These are phyloP conservation scores for Agrochola lota DNA, from an alignment of 2,888 invertebrate genomes.

Conservation along the genomic window DNA sequence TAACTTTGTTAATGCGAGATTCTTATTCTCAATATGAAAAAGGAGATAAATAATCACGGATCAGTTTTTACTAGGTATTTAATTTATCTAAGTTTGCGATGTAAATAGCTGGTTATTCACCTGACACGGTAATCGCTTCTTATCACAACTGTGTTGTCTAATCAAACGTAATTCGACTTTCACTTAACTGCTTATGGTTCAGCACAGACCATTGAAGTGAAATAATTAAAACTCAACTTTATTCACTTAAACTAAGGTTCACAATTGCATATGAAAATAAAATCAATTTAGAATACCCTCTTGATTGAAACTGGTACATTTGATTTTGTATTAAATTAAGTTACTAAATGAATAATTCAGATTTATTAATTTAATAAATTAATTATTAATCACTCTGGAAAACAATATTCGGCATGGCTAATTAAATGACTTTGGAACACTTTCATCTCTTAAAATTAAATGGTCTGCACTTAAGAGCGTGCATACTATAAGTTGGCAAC, in stretches of 20 bases:
- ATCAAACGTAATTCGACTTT: background rate
- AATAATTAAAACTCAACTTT: background rate
- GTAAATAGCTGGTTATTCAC: background rate
- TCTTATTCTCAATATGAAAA: background rate
- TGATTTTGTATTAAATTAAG: too few relatives aligned
- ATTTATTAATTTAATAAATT: too few relatives aligned
- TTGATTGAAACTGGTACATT: background rate
- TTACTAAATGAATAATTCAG: too few relatives aligned
- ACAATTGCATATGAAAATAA: background rate
- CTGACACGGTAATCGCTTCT: background rate
- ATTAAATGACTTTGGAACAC: background rate
- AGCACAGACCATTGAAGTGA: slow-evolving; percentile 3
- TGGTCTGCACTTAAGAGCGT: background rate
- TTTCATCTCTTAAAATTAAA: background rate
- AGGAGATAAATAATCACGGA: background rate
- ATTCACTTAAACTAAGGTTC: background rate
- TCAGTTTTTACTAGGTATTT: background rate
- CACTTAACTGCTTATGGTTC: background rate
- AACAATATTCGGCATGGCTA: background rate
- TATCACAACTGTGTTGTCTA: background rate
- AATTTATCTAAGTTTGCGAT: background rate
- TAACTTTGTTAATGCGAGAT: background rate
- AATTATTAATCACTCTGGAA: background rate
- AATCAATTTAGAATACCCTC: background rate
- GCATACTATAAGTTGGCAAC: background rate